A percentile compares a stretch with the other conserved stretches of the same genome.
phyloP scores from a whole-genome alignment of 2,888 invertebrate genomes.

The Vanessa cardui region DNA sequence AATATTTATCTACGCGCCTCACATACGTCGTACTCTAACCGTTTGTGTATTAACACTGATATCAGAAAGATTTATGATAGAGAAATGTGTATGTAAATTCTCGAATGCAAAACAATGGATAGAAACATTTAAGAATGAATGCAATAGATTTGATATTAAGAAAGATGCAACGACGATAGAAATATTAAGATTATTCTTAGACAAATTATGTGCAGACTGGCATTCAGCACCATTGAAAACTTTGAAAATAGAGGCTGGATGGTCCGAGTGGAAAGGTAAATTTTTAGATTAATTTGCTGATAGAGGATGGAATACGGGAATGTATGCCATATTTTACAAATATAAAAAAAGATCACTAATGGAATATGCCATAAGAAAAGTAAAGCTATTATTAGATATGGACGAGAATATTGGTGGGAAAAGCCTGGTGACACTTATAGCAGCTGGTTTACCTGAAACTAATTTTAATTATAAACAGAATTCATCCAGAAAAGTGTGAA shows the following conservation, averaged over 20 bases:
- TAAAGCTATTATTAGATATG: too few species aligned
- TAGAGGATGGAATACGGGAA: slow-evolving; percentile 1
- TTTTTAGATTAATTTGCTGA: neutral
- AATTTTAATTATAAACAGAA: too few species aligned
- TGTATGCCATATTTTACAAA: slow-evolving; percentile 1
- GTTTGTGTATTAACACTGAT: slow-evolving; percentile 1
- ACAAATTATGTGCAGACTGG: neutral
- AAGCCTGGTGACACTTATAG: too few species aligned
- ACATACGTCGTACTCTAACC: neutral
- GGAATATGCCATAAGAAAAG: too few species aligned
- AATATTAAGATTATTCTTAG: neutral
- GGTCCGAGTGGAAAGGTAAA: neutral
- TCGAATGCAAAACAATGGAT: neutral
- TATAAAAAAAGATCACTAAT: too few species aligned
- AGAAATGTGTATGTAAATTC: neutral
- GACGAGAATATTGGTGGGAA: too few species aligned
- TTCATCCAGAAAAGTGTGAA: too few species aligned
- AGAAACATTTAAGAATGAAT: neutral
- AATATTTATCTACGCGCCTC: too few species aligned
- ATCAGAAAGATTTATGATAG: neutral
- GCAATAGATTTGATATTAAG: neutral
- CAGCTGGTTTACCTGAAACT: too few species aligned
- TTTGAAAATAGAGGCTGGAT: slow-evolving; percentile 1
- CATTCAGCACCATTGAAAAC: neutral
- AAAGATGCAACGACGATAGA: neutral